Base-by-base conservation (phyloP, 2,888 invertebrate genomes). In the Scaptomyza reducta region DNA sequence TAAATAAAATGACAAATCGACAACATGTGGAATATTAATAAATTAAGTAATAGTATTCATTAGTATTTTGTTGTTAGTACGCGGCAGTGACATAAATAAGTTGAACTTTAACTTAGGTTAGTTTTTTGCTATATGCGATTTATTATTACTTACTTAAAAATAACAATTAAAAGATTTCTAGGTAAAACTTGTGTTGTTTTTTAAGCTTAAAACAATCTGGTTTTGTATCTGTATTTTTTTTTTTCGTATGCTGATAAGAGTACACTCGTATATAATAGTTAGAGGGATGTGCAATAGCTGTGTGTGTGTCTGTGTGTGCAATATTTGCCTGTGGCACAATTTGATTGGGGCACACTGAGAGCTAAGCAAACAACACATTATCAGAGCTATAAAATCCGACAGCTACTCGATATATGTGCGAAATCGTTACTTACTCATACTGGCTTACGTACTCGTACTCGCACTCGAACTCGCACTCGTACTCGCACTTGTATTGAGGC, bases 381-480 rank as follows among this genome's bases (percentile, higher is more conserved):
- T 84, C 81, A 70, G 60, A 44, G 60, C 70, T 64, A 59, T 74
- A 59, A 73, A 78, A 87, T 74, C 75, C 46, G 79, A 81, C 71
- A 87, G 84, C 51, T 74, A 66, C 70, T 77, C 81, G 69, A 71
- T 84, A 64, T 57, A 40, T 40, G 31, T 49, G 49, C 44, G 63
- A 13, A 25, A 10, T 14, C 13, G 42, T 41, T 33, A 3, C 27
- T 9, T 25, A 11, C 16, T 18, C 10, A 14, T 14, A 13, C 33
- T 33, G 1, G 13, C 33, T 10, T 10, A 10, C 11, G 10, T 10
- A 31, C 31, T 31, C 29, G 31, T 10, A 33, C 33, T 33, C 33
- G 33, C 13, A 33, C 13, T 33, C 33, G 33, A 13, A 33, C 1
- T 33, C 33, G 33, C 13, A 13, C 6, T 13, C 33, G 13, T 33